phyloP scores from a whole-genome alignment of 2,113 vertebrate genomes.

The Petroica traversi region DNA sequence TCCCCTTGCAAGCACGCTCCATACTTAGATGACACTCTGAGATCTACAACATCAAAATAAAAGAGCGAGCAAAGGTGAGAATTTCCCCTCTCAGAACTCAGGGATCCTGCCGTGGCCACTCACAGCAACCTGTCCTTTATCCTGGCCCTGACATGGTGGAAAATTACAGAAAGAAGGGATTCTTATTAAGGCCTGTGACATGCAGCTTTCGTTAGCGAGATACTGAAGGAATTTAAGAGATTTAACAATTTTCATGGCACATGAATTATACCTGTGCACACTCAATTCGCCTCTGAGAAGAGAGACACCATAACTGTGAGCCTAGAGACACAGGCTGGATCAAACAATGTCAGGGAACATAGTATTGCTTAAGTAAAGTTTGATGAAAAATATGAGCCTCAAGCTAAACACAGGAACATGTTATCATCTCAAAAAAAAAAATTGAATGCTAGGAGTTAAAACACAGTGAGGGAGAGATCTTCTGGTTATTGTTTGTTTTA shows the following conservation, averaged over 20 bases:
- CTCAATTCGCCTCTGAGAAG: neutral
- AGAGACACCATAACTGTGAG: neutral
- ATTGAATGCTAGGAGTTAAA: neutral
- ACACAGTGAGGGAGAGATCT: neutral
- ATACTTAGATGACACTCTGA: neutral
- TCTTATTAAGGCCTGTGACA: neutral
- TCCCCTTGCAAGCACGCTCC: neutral
- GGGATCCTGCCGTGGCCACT: neutral
- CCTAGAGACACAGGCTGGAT: neutral
- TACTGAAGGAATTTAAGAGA: neutral
- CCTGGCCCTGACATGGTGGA: neutral
- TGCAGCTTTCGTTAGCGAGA: neutral
- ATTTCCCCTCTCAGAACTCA: neutral
- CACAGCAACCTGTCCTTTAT: neutral
- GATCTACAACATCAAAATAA: neutral
- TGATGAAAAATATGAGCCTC: neutral
- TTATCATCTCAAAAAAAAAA: neutral
- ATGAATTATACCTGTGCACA: neutral
- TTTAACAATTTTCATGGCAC: neutral
- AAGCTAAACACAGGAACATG: neutral
- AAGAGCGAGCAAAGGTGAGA: rapidly evolving
- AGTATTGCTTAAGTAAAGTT: neutral
- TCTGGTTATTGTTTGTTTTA: neutral
- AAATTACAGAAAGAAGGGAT: neutral
- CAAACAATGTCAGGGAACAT: neutral